phyloP scores from a whole-genome alignment of 2,888 invertebrate genomes.

The Platycnemis pennipes region DNA sequence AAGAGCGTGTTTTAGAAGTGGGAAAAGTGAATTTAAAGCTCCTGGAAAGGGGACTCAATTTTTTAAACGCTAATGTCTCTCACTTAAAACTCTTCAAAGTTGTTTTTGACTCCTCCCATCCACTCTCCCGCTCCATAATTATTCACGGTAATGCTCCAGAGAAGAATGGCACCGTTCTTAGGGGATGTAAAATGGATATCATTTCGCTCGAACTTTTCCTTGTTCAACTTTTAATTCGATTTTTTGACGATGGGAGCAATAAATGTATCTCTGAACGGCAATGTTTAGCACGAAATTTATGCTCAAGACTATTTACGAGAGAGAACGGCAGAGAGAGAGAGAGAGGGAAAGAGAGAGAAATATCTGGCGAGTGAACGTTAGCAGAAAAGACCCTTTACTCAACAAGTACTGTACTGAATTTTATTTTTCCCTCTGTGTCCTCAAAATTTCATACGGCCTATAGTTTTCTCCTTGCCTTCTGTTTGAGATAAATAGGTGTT shows the following conservation, averaged over 20 bases:
- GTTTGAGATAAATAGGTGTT: too few species aligned
- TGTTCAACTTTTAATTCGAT: constrained; percentile 23
- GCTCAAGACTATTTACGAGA: neutral
- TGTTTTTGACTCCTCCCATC: constrained; percentile 16
- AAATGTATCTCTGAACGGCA: neutral
- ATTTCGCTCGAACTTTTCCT: constrained; percentile 22
- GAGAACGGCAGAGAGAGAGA: neutral
- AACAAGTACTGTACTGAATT: too few species aligned
- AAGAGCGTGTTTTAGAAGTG: constrained; percentile 13
- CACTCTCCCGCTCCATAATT: constrained; percentile 28
- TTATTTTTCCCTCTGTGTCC: too few species aligned
- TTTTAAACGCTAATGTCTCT: constrained; percentile 54
- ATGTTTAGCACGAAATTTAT: neutral
- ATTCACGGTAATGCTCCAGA: constrained; percentile 1
- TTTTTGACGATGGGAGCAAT: constrained; percentile 28
- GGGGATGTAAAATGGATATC: constrained; percentile 27
- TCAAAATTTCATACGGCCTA: too few species aligned
- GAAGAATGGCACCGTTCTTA: constrained; percentile 10
- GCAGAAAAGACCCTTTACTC: neutral
- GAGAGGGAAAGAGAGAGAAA: neutral
- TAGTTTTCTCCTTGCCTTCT: too few species aligned
- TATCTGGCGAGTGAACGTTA: neutral
- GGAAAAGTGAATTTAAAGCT: constrained; percentile 24
- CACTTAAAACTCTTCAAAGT: constrained; percentile 12
- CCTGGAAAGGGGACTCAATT: constrained; percentile 34